phyloP scores from a whole-genome alignment of 2,888 invertebrate genomes.

The Ferrisia virgata region DNA sequence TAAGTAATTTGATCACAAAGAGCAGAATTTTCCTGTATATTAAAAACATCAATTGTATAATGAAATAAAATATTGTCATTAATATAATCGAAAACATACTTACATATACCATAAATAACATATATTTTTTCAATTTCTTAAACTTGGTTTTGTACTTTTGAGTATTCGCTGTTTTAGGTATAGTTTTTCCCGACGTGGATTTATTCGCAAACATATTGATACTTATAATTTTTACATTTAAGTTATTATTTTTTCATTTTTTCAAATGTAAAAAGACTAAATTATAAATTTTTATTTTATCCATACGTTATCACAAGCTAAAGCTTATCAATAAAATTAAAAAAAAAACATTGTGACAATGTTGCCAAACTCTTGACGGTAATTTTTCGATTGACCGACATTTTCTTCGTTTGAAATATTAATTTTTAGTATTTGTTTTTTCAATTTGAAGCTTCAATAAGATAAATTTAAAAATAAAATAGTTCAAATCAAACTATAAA shows the following conservation, averaged over 20 bases:
- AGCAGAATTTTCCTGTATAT: slow-evolving; percentile 72
- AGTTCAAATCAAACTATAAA: too few species aligned
- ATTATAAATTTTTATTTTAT: too few species aligned
- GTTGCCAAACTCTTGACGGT: too few species aligned
- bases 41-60: slow-evolving; percentile 47
- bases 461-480: too few species aligned
- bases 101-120: slow-evolving; percentile 67
- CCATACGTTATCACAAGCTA: too few species aligned
- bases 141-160: slow-evolving; percentile 62
- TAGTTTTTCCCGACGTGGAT: background rate
- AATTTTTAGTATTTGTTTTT: too few species aligned
- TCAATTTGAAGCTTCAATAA: too few species aligned
- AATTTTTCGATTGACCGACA: too few species aligned
- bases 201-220: background rate
- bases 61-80: background rate
- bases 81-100: slow-evolving; percentile 52
- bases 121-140: slow-evolving; percentile 61
- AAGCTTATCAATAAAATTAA: too few species aligned
- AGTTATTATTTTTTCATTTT: background rate
- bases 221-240: background rate
- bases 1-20: slow-evolving; percentile 84
- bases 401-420: too few species aligned
- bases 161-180: background rate
- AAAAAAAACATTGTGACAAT: too few species aligned
- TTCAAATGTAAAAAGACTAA: too few species aligned